A percentile compares a stretch with the other conserved stretches of the same genome.
Evolutionary conservation across 2,113 vertebrate species (phyloP).

Genomic region (Ceyx margarethae): DNA sequence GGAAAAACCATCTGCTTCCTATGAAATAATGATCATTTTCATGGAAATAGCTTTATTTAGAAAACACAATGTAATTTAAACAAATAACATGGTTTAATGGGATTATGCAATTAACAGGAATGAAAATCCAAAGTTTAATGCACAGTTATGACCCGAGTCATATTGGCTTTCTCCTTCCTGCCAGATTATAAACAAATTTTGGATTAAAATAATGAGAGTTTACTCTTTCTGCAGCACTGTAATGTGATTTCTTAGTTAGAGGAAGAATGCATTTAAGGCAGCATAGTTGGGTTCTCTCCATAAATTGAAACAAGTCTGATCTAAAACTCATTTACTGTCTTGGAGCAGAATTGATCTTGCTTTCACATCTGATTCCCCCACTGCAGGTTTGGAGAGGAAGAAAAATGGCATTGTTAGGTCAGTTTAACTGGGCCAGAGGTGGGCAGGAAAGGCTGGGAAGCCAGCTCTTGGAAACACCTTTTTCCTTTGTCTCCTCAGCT

Average conservation of each 20-base stretch:
- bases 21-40: not conserved
- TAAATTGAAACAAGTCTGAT: conserved; percentile 67
- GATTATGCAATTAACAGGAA: not conserved
- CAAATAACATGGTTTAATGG: not conserved
- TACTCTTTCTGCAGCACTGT: conserved; percentile 36
- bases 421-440: conserved; percentile 34
- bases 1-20: not conserved
- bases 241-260: conserved; percentile 30
- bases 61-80: not conserved
- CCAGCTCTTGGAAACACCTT: not conserved
- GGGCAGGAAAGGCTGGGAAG: not conserved
- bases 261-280: conserved; percentile 17
- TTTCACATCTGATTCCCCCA: conserved; percentile 75
- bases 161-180: not conserved
- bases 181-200: conserved; percentile 27
- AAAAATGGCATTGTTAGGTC: conserved; percentile 61
- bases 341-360: conserved; percentile 76
- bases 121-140: not conserved
- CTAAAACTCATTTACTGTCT: conserved; percentile 72
- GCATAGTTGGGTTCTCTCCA: conserved; percentile 37
- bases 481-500: not conserved
- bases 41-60: not conserved
- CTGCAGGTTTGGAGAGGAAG: conserved; percentile 61
- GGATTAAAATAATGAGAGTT: not conserved
- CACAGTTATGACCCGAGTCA: not conserved